phyloP scores from a whole-genome alignment of 1,140 invertebrate species.

The Drosophila busckii region DNA sequence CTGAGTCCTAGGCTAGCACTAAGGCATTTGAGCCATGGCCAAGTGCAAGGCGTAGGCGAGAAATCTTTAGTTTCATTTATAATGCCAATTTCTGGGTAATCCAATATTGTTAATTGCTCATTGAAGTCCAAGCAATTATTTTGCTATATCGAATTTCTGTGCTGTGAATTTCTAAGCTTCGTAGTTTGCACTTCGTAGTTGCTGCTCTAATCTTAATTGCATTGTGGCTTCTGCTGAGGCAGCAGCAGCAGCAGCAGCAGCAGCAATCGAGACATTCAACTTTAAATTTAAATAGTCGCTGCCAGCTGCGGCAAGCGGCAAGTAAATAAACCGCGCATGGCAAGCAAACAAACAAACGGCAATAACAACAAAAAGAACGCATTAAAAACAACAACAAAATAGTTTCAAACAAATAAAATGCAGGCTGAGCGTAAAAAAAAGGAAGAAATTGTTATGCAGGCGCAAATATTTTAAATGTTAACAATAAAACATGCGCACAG shows the following conservation, averaged over 20 bases:
- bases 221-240: conserved; percentile 1
- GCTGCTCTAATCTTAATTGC: no score
- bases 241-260: conserved; percentile 1
- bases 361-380: not conserved
- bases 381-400: no score
- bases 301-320: not conserved
- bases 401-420: conserved; percentile 9
- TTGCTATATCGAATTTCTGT: not conserved
- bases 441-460: conserved; percentile 52
- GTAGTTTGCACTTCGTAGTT: no score
- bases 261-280: conserved; percentile 19
- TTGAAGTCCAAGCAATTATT: no score
- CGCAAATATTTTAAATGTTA: conserved; percentile 73
- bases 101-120: no score
- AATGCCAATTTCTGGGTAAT: no score
- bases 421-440: not conserved
- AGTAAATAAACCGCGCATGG: conserved; percentile 33
- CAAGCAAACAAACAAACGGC: conserved; percentile 7
- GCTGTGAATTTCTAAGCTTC: no score
- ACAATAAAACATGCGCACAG: conserved; percentile 67
- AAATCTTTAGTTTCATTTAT: no score
- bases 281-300: conserved; percentile 23
- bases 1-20: conserved; percentile 27
- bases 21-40: not conserved
- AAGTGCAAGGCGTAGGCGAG: no score